Base-by-base conservation (phyloP, 2,888 invertebrate species). In the Fragum whitleyi region DNA sequence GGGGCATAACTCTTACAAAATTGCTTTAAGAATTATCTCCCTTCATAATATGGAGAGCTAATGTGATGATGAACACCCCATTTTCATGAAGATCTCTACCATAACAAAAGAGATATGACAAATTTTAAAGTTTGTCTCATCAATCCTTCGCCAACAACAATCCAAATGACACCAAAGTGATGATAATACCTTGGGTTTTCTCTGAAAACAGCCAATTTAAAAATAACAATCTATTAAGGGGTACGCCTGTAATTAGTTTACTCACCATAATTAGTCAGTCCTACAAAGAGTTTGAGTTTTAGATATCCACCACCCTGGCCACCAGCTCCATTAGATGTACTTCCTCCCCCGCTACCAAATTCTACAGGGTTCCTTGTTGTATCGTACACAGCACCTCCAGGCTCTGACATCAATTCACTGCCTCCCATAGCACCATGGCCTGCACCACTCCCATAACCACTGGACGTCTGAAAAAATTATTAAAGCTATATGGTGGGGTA, bases 271-370 rank as follows among this genome's bases (percentile, higher is more conserved):
- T 88, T 67, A 11, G 70, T 78, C 1, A 91, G 77, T 23, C 77
- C 71, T 26, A 69, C 69, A 74, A 75, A 81, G n/a, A 90, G 79
- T 19, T 74, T 80, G 26, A 90, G 79, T 36, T 88, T 86, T 2
- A 91, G 84, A 29, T 86, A 86, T n/a, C 90, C 90, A n/a, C 91
- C 91, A 11, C 88, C 89, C 7, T 83, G 78, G 23, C 91, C 91
- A 42, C 88, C 88, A 19, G 74, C 69, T 0, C 87, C 89, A 29
- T n/a, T 36, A 11, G 68, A 55, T 21, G 79, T 77, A 21, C 78
- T 87, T 26, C 89, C 90, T 53, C 91, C 91, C 19, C 90, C 90
- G 78, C 91, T 90, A 28, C 91, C 91, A 16, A 84, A 74, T 29
- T 83, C 72, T 9, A 36, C 62, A n/a, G 90, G 88, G n/a, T 73